These are phyloP conservation scores for Peromyscus eremicus DNA, from an alignment of 2,797 vertebrate genomes.

Conservation along the genomic window DNA sequence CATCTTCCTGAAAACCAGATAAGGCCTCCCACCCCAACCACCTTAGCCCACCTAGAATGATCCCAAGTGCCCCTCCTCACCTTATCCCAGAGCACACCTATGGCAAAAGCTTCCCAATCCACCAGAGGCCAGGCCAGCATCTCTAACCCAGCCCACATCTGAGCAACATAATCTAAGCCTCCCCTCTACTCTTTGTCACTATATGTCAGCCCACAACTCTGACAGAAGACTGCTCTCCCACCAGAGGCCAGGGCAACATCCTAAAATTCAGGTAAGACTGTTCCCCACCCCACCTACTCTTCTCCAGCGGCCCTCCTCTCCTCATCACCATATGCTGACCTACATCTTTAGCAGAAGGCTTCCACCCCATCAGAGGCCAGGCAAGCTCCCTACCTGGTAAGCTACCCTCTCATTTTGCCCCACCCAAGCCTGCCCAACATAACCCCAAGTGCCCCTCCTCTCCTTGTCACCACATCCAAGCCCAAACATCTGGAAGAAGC, in stretches of 20 bases:
- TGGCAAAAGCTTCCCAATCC: neutral
- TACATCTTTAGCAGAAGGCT: too few species aligned
- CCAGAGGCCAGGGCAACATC: too few species aligned
- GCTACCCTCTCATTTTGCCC: neutral
- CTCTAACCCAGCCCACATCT: neutral
- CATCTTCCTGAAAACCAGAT: neutral
- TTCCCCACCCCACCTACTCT: too few species aligned
- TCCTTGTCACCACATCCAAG: neutral
- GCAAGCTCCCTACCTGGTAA: neutral
- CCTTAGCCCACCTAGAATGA: neutral
- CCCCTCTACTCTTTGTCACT: fast-evolving
- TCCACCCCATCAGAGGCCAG: neutral
- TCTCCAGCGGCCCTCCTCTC: too few species aligned
- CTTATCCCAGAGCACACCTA: neutral
- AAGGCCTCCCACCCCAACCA: neutral
- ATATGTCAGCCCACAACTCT: neutral
- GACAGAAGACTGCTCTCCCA: neutral
- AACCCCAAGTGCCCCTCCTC: too few species aligned
- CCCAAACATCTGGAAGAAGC: neutral
- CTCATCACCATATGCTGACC: too few species aligned
- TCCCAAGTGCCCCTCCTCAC: neutral
- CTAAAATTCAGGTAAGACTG: too few species aligned
- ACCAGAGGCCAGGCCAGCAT: fast-evolving
- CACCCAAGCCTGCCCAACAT: neutral
- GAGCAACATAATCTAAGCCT: neutral